phyloP scores from a whole-genome alignment of 2,888 invertebrate species.

The Sepioteuthis lessoniana region DNA sequence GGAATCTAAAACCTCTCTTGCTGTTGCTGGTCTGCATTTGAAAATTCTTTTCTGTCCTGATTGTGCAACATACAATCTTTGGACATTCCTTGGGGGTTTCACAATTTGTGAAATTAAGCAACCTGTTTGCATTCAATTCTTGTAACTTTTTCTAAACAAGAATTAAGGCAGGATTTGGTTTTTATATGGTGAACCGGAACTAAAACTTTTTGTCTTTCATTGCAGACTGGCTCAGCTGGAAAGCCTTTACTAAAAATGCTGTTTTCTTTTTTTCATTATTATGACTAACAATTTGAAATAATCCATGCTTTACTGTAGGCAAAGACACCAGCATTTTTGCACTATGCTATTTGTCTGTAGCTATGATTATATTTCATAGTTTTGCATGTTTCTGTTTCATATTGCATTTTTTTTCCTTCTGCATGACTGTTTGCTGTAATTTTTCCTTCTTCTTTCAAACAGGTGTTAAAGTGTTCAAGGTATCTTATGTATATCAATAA shows the following conservation, averaged over 20 bases:
- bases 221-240: slow-evolving; percentile 46
- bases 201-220: too few species aligned
- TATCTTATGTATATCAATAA: not conserved
- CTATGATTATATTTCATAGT: slow-evolving; percentile 45
- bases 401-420: not conserved
- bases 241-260: slow-evolving; percentile 45
- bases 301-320: slow-evolving; percentile 44
- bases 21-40: slow-evolving; percentile 43
- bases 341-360: slow-evolving; percentile 46
- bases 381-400: slow-evolving; percentile 16
- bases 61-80: not conserved
- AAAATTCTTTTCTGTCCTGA: not conserved
- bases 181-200: too few species aligned
- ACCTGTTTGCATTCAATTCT: too few species aligned
- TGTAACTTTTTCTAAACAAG: too few species aligned
- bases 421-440: slow-evolving; percentile 39
- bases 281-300: slow-evolving; percentile 47
- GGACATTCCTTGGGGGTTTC: not conserved
- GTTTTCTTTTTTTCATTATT: slow-evolving; percentile 25
- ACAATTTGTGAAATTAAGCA: too few species aligned
- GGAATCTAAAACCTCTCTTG: slow-evolving; percentile 36
- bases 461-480: not conserved
- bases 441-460: slow-evolving; percentile 40
- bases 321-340: slow-evolving; percentile 44
- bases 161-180: too few species aligned